Conservation (phyloP, 2,113 vertebrate genomes). For the Blennius ocellaris region DNA sequence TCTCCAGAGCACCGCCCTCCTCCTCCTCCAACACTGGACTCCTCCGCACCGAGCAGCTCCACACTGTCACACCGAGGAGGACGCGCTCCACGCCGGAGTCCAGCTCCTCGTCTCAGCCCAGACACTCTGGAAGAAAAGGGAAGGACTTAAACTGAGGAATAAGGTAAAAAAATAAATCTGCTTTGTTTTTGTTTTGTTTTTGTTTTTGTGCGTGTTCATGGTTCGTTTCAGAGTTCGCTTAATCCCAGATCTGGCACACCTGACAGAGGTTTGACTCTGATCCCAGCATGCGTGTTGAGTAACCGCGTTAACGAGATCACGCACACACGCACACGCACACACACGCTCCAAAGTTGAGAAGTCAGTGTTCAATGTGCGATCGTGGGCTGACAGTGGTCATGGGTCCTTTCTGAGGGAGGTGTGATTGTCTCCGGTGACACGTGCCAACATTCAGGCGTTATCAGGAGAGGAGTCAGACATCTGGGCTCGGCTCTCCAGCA, state of each 20-base stretch:
- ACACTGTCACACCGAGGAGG: slow-evolving; percentile 35
- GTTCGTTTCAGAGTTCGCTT: too few relatives aligned
- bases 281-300: too few relatives aligned
- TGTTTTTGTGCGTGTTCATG: neutral
- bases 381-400: too few relatives aligned
- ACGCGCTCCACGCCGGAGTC: slow-evolving; percentile 1
- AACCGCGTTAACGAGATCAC: neutral
- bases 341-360: too few relatives aligned
- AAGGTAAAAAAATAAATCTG: slow-evolving; percentile 24
- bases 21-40: slow-evolving; percentile 25
- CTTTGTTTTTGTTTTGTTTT: neutral
- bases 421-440: neutral
- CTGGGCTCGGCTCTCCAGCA: slow-evolving; percentile 24
- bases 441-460: slow-evolving; percentile 6
- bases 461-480: slow-evolving; percentile 23
- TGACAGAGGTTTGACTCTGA: too few relatives aligned
- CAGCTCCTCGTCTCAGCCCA: neutral
- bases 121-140: neutral
- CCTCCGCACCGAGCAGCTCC: slow-evolving; percentile 21
- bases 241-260: too few relatives aligned
- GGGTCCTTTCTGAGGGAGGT: too few relatives aligned
- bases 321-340: too few relatives aligned
- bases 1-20: slow-evolving; percentile 62
- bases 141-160: neutral
- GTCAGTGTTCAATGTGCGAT: too few relatives aligned